A percentile compares a stretch with the other conserved stretches of the same genome.
phyloP scores from a whole-genome alignment of 2,113 vertebrate genomes.

The Cacatua alba region DNA sequence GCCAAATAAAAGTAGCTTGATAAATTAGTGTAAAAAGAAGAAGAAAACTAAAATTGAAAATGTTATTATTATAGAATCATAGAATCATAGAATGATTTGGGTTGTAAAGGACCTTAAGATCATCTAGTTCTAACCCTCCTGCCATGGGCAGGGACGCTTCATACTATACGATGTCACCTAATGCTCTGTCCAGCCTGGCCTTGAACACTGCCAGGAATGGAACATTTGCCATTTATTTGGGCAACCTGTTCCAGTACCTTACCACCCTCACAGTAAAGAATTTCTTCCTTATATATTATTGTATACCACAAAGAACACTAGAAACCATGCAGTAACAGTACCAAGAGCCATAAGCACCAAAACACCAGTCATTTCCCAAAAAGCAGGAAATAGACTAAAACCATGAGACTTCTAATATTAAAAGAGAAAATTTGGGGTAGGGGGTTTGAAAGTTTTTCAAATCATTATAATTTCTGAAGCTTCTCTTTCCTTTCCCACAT shows the following conservation, averaged over 20 bases:
- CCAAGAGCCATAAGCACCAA: background rate
- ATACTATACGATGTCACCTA: background rate
- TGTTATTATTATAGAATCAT: background rate
- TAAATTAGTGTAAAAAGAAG: background rate
- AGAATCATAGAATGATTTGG: background rate
- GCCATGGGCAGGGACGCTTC: background rate
- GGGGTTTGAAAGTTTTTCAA: rapidly evolving
- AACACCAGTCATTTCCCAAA: background rate
- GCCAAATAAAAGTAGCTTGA: background rate
- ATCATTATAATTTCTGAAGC: background rate
- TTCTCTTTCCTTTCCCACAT: background rate
- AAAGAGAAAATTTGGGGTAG: background rate
- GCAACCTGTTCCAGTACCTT: background rate
- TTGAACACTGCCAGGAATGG: background rate
- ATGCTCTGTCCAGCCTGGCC: background rate
- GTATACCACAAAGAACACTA: background rate
- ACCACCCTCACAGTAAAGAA: background rate
- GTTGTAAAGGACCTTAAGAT: background rate
- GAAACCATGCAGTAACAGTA: background rate
- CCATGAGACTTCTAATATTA: background rate
- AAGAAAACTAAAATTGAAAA: background rate
- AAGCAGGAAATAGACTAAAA: background rate
- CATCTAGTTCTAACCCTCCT: background rate
- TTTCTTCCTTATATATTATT: background rate
- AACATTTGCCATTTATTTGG: background rate